These are phyloP conservation scores for Steinernema hermaphroditum DNA, from an alignment of 2,888 invertebrate genomes.

Conservation along the genomic window DNA sequence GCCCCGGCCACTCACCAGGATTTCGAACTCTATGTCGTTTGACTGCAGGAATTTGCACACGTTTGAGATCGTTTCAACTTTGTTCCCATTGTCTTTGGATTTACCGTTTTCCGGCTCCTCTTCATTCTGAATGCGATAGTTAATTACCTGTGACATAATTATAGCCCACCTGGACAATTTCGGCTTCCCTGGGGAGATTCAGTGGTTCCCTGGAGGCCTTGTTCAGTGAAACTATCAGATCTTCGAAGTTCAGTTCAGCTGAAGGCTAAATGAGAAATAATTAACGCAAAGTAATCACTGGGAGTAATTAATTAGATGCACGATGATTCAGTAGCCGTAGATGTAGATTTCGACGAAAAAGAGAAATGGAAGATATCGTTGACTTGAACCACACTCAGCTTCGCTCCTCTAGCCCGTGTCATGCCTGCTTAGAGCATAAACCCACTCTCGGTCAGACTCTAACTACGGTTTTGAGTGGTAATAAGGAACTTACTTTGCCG, in stretches of 20 bases:
- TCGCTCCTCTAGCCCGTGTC: too few relatives aligned
- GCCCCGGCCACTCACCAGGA: neutral
- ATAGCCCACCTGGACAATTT: neutral
- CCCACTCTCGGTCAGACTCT: too few relatives aligned
- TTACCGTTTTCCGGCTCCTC: neutral
- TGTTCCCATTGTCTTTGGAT: neutral
- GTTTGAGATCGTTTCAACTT: neutral
- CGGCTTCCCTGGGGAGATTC: neutral
- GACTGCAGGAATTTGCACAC: neutral
- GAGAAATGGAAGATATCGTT: too few relatives aligned
- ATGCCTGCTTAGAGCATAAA: too few relatives aligned
- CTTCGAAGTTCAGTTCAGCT: neutral
- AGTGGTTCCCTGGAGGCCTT: neutral
- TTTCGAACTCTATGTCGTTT: neutral
- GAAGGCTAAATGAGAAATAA: too few relatives aligned
- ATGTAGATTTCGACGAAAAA: too few relatives aligned
- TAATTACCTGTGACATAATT: neutral
- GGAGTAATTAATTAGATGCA: too few relatives aligned
- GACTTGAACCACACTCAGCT: too few relatives aligned
- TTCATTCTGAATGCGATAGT: neutral
- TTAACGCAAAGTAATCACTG: too few relatives aligned
- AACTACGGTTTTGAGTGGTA: too few relatives aligned
- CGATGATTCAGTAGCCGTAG: too few relatives aligned
- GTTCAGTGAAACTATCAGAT: neutral
- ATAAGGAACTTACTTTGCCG: neutral